Evolutionary conservation across 2,888 invertebrate genomes (phyloP).

Genomic region (Eugnorisma glareosa): DNA sequence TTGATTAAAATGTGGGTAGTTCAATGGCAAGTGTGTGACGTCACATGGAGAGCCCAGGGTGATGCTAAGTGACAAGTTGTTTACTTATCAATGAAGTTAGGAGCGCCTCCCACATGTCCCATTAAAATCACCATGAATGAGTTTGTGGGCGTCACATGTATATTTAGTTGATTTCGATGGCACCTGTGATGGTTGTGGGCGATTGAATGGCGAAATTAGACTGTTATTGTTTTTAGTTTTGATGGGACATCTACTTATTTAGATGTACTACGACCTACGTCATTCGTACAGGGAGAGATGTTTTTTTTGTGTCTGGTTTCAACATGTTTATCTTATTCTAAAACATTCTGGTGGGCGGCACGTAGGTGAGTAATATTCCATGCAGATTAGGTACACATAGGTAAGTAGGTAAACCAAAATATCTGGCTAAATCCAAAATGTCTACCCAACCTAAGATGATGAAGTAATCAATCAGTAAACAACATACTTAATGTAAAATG

Average conservation of each 20-base stretch:
- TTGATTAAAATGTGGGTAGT: conserved; percentile 43
- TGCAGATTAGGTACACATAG: background rate
- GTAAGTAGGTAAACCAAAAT: background rate
- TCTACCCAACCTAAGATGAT: background rate
- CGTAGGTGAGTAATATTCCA: background rate
- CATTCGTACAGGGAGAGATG: background rate
- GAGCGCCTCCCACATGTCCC: conserved; percentile 31
- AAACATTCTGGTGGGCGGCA: background rate
- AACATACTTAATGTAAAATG: background rate
- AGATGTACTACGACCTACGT: conserved; percentile 6
- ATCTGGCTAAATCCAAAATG: background rate
- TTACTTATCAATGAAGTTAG: conserved; percentile 48
- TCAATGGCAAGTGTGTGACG: conserved; percentile 47
- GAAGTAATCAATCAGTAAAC: background rate
- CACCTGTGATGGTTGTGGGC: conserved; percentile 26
- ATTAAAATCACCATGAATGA: conserved; percentile 39
- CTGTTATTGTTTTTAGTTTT: background rate
- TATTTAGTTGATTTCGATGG: conserved; percentile 17
- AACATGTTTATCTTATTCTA: background rate
- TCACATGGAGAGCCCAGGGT: conserved; percentile 21
- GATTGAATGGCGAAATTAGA: background rate
- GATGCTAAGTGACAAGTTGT: conserved; percentile 57
- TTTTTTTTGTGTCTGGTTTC: background rate
- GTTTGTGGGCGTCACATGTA: conserved; percentile 36
- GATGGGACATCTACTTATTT: background rate